Evolutionary conservation across 2,797 vertebrate species (phyloP).

Genomic region (Synaphobranchus kaupii): DNA sequence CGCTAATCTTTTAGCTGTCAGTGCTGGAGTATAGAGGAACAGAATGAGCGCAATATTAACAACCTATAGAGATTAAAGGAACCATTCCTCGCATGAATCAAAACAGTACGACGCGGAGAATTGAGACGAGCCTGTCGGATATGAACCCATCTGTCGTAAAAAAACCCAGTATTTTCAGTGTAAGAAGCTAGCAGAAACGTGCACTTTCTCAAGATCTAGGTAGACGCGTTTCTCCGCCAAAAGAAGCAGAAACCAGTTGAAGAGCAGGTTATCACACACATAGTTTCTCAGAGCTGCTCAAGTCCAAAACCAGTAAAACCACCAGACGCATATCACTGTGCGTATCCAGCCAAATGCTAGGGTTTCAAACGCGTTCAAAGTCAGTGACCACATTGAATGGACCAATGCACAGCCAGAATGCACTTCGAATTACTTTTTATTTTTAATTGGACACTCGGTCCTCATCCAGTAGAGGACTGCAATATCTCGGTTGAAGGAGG

Average conservation of each 20-base stretch:
- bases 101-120: neutral
- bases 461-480: too few species aligned
- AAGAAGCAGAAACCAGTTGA: neutral
- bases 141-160: neutral
- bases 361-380: neutral
- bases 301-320: neutral
- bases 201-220: neutral
- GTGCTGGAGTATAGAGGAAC: slow-evolving; percentile 2
- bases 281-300: neutral
- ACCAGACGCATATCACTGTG: neutral
- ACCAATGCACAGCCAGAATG: neutral
- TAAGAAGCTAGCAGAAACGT: neutral
- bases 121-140: neutral
- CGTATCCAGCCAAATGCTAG: neutral
- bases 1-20: slow-evolving; percentile 11
- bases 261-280: neutral
- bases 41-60: slow-evolving; percentile 31
- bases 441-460: neutral
- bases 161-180: neutral
- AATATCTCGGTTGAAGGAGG: too few species aligned
- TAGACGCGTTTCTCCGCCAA: neutral
- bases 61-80: slow-evolving; percentile 30
- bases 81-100: neutral
- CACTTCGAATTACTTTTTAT: neutral
- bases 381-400: neutral